Conservation (phyloP, 2,113 vertebrate species). For the Festucalex cinctus region DNA sequence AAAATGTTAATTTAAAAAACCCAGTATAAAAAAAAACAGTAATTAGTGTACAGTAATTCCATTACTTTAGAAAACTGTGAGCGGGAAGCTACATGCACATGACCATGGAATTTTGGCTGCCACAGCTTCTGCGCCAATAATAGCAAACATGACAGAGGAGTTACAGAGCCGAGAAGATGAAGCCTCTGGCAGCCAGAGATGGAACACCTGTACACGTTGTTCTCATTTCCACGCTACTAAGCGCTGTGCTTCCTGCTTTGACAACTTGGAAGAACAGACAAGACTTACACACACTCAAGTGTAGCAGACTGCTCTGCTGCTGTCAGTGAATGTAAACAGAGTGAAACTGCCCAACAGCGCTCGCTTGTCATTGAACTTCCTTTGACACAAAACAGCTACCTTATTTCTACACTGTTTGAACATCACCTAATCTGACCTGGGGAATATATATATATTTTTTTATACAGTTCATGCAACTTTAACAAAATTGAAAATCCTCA, state of each 20-base stretch:
- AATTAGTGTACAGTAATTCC: too few species aligned
- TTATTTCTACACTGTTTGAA: background rate
- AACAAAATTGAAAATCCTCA: background rate
- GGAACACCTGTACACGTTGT: constrained; percentile 27
- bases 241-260: constrained; percentile 52
- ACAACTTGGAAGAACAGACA: constrained; percentile 30
- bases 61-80: too few species aligned
- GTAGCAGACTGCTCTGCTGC: background rate
- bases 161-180: constrained; percentile 14
- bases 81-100: background rate
- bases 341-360: constrained; percentile 20
- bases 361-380: constrained; percentile 1
- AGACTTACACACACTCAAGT: background rate
- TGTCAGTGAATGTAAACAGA: constrained; percentile 35
- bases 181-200: constrained; percentile 4
- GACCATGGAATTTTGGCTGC: background rate
- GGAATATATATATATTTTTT: background rate
- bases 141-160: background rate
- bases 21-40: too few species aligned
- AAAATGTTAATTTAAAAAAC: too few species aligned
- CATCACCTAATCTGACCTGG: background rate
- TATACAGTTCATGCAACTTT: background rate
- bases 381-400: constrained; percentile 21
- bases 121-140: background rate
- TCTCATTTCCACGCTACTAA: constrained; percentile 18